Evolutionary conservation across 2,888 invertebrate genomes (phyloP), one percentile per base, ranked within the genome.

Genomic region (Tiphia femorata): DNA sequence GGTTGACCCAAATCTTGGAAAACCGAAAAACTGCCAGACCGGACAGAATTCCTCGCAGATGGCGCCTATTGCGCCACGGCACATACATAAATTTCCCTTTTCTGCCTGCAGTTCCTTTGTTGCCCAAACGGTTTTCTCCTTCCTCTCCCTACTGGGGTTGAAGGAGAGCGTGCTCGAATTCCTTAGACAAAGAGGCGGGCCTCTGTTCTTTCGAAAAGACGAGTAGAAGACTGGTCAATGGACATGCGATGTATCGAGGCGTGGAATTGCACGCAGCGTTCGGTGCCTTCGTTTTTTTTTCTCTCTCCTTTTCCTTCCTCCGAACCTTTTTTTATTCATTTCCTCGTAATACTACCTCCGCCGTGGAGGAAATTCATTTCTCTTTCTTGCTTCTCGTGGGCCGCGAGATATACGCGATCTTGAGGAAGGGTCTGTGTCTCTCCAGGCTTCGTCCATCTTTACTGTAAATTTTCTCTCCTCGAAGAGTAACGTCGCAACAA

Each of bases 81-180:
- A 68, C 67, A 54, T 68, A 71, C 72, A 77, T 76, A 76, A 75
- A 76, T 76, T 76, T 74, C 64, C 69, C 67, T 67, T 67, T 67
- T 67, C 59, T 63, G 58, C 59, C 59, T 60, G 55, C 55, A 59
- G 55, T 61, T 50, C 66, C 56, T 64, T 67, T 70, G 67, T 64
- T 64, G 48, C 53, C 58, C 33, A 27, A 51, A 57, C 49, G 58
- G 44, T 43, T 60, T 50, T 59, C 33, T 42, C 49, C 52, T 58
- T 51, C 40, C 49, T 42, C 25, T 19, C 38, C 38, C n/a, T 42
- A 46, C 17, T 29, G 49, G 40, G 38, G n/a, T n/a, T n/a, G n/a
- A n/a, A n/a, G n/a, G n/a, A 37, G 27, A 40, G 40, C 55, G 52
- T 38, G 60, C 60, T 56, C 54, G 47, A 51, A 58, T 65, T 52